Conservation (phyloP, 2,888 invertebrate species). For the Villa cingulata region DNA sequence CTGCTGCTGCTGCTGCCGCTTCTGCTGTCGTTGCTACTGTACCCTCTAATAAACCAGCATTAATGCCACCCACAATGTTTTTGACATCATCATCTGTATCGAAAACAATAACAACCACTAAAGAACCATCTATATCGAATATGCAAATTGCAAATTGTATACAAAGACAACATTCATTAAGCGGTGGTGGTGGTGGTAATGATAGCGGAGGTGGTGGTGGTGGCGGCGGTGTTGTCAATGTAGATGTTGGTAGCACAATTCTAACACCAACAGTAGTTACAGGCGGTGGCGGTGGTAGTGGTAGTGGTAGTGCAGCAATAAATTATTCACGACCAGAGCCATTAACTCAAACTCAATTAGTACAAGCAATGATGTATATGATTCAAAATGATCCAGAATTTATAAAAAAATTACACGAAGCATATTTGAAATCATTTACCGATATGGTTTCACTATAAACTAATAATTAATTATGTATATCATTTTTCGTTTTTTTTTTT, state of each 20-base stretch:
- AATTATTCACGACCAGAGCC: conserved; percentile 41
- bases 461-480: no score
- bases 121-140: not conserved
- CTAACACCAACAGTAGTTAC: conserved; percentile 6
- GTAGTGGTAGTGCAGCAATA: not conserved
- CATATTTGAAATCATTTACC: conserved; percentile 75
- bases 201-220: not conserved
- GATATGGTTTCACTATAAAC: conserved; percentile 39
- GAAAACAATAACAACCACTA: conserved; percentile 33
- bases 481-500: no score
- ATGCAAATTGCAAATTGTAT: not conserved
- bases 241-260: no score
- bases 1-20: no score
- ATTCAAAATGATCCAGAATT: conserved; percentile 79
- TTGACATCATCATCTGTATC: conserved; percentile 39
- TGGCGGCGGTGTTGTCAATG: no score
- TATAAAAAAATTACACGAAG: conserved; percentile 79
- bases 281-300: conserved; percentile 6
- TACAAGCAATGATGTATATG: conserved; percentile 77
- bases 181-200: not conserved
- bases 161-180: not conserved
- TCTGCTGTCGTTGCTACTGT: not conserved
- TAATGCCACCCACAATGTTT: conserved; percentile 82
- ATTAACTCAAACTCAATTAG: conserved; percentile 73
- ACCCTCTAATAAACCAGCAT: conserved; percentile 46